Base-by-base conservation (phyloP, 2,797 vertebrate genomes). In the Argya squamiceps region DNA sequence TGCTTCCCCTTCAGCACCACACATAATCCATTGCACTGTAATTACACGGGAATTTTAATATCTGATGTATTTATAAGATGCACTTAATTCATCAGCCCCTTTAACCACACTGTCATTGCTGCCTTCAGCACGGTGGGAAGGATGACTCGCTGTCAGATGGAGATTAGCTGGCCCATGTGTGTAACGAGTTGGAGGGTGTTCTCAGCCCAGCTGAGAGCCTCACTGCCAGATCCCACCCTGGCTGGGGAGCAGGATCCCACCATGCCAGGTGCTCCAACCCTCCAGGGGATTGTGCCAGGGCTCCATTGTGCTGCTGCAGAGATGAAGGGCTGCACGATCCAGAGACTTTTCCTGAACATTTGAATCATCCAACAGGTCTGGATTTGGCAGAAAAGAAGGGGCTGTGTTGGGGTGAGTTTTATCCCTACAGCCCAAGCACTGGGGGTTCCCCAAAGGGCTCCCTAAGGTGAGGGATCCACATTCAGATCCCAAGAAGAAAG, bases 1-100 rank as follows among this genome's bases (percentile, higher is more conserved):
- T 41, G 75, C 79, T 93, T 95, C 95, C 94, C 93, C 73, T 93
- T 80, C 95, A 94, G 94, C 88, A 79, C 89, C 94, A 58, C 93
- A 95, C 91, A 73, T 68, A 89, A 96, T 88, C 95, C 89, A n/a
- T 71, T 16, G 95, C 91, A 80, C 88, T 56, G 95, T 91, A 95
- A 96, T 96, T 93, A 95, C 56, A 88, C 0, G 23, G 88, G 89
- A 89, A 96, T 96, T 89, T 96, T 93, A 94, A 91, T 96, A 93
- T 89, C 96, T 95, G 95, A 67, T 85, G 94, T 77, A 80, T 96
- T 96, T 94, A 84, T 84, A 93, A 97, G 92, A 94, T 60, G 92
- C 94, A 82, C 91, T 96, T 96, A 93, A 95, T 97, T 96, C 96
- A 96, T 97, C 96, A 97, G 94, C 92, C 89, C 92, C 91, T 93